phyloP scores from a whole-genome alignment of 2,888 invertebrate genomes.

The Amphipyra tragopoginis region DNA sequence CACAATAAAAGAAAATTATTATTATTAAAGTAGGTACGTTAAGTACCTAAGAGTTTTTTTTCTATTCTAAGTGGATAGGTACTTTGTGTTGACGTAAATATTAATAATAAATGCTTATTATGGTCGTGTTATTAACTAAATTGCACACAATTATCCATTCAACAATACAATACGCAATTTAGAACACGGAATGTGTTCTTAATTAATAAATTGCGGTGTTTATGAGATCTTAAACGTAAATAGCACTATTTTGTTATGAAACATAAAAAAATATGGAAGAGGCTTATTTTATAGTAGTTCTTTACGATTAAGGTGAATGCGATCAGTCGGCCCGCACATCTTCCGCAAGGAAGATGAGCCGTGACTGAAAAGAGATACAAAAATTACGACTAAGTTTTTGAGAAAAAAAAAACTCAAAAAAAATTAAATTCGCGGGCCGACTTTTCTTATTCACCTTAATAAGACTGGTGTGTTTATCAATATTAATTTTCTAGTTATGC shows the following conservation, averaged over 20 bases:
- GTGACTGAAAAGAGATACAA: too few species aligned
- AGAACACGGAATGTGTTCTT: neutral
- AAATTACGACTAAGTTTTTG: too few species aligned
- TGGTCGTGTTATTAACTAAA: slow-evolving; percentile 40
- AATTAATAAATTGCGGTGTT: slow-evolving; percentile 8
- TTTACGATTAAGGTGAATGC: too few species aligned
- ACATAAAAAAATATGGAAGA: neutral
- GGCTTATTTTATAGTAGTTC: neutral
- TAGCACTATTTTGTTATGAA: neutral
- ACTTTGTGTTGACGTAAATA: slow-evolving; percentile 32
- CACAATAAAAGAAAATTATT: slow-evolving; percentile 47
- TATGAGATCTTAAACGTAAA: slow-evolving; percentile 50
- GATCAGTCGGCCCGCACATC: too few species aligned
- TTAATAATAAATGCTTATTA: slow-evolving; percentile 47
- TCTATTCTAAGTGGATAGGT: slow-evolving; percentile 34
- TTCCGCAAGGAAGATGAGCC: too few species aligned
- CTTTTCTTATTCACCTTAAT: too few species aligned
- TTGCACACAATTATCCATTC: slow-evolving; percentile 20
- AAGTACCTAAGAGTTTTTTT: slow-evolving; percentile 11
- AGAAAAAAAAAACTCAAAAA: too few species aligned
- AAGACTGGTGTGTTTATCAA: too few species aligned
- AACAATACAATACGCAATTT: neutral
- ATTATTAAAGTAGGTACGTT: slow-evolving; percentile 33
- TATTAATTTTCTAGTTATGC: too few species aligned
- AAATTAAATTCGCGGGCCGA: too few species aligned